Base-by-base conservation (phyloP, 2,797 vertebrate genomes). In the Enteromius paludinosus region DNA sequence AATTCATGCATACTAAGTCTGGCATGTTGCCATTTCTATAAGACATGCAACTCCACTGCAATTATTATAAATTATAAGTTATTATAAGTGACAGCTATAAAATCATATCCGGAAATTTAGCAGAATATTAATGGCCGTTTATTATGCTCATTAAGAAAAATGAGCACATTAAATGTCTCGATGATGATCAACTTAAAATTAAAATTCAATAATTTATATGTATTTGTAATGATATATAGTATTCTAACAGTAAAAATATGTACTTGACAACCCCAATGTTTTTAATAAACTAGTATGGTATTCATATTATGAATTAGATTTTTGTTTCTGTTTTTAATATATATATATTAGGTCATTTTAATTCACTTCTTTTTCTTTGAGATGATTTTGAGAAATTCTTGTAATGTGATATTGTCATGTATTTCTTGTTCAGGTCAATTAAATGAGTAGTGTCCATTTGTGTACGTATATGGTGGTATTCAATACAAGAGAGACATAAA, bases 371-470 rank as follows among this genome's bases (percentile, higher is more conserved):
- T 28, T 38, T 41, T 56, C 10, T 69, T 66, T 68, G 10, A 11
- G 0, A n/a, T 72, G 5, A 33, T n/a, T 49, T 73, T 54, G 11
- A 72, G 3, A 70, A 54, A 23, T 5, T 35, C n/a, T 41, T 33
- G 14, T 62, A 43, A 61, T 71, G 52, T 71, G n/a, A 33, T 23
- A 28, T 61, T 30, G 52, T 66, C 47, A 61, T 25, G 9, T 64
- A 28, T 64, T 72, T 15, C 7, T 35, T 80, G 18, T 81, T 72
- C 20, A 28, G 14, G 20, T 62, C 64, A 28, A 73, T 64, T 64
- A 49, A 81, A 81, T 72, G 25, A 64, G 69, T 33, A 62, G 43
- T 68, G 71, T 82, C 75, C 59, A 75, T 81, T 43, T 66, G 47
- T 45, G 45, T n/a, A n/a, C n/a, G n/a, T 18, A 69, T 35, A 1